Conservation (phyloP, 2,888 invertebrate species). For the Cheilosia vulpina region DNA sequence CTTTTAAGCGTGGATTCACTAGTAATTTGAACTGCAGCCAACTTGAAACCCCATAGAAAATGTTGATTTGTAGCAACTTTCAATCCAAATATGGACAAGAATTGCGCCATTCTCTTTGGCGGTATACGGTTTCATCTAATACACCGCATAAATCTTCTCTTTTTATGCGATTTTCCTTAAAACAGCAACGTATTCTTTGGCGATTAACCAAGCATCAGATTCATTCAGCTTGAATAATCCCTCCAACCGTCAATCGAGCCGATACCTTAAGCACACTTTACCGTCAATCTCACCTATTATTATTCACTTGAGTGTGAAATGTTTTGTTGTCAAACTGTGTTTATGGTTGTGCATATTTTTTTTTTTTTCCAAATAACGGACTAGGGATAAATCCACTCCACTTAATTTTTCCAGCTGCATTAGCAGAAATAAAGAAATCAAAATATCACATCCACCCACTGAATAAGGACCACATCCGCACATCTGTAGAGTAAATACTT, state of each 20-base stretch:
- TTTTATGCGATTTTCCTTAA: not conserved
- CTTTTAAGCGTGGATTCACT: no score
- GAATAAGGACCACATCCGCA: slow-evolving; percentile 24
- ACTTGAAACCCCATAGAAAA: no score
- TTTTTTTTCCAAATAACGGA: slow-evolving; percentile 59
- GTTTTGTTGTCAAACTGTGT: slow-evolving; percentile 4
- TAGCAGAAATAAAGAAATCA: slow-evolving; percentile 70
- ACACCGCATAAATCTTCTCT: not conserved
- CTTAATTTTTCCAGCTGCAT: slow-evolving; percentile 66
- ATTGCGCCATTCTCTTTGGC: not conserved
- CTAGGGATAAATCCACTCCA: slow-evolving; percentile 55
- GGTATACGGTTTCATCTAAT: not conserved
- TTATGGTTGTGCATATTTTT: slow-evolving; percentile 33
- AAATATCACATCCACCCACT: slow-evolving; percentile 49
- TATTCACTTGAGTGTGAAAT: slow-evolving; percentile 41
- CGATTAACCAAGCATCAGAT: slow-evolving; percentile 5
- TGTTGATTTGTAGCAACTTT: no score
- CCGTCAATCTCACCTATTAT: slow-evolving; percentile 35
- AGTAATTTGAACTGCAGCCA: no score
- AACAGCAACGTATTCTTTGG: not conserved
- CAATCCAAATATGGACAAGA: no score
- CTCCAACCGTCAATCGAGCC: slow-evolving; percentile 8
- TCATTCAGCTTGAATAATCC: not conserved
- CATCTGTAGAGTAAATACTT: slow-evolving; percentile 70
- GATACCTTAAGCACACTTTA: slow-evolving; percentile 1